phyloP scores from a whole-genome alignment of 2,888 invertebrate species.

The Helicoverpa assulta region DNA sequence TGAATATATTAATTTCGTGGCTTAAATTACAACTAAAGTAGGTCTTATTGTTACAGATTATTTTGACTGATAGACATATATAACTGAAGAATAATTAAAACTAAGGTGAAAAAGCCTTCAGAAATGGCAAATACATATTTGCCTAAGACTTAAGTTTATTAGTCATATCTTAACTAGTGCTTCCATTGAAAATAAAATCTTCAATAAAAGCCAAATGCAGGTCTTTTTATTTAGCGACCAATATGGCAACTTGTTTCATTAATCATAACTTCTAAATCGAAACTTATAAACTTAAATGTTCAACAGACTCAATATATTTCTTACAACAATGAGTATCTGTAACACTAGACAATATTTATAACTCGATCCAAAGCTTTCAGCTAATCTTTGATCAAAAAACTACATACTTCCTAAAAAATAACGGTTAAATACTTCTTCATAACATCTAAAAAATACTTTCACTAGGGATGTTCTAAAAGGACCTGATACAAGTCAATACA shows the following conservation, averaged over 20 bases:
- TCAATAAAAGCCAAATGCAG: constrained; percentile 2
- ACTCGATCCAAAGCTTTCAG: neutral
- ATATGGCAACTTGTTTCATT: neutral
- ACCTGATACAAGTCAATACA: constrained; percentile 17
- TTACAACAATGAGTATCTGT: neutral
- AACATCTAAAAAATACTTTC: constrained; percentile 19
- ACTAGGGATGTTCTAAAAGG: constrained; percentile 3
- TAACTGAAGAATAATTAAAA: no score
- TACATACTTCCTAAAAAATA: neutral
- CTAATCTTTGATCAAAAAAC: neutral
- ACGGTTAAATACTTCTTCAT: neutral
- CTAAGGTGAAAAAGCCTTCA: no score
- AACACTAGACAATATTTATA: neutral
- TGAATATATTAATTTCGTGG: no score
- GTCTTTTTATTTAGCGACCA: neutral
- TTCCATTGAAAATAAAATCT: neutral
- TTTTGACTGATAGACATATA: no score
- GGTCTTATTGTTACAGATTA: no score
- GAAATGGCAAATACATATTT: no score
- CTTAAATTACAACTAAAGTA: no score
- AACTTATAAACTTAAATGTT: neutral
- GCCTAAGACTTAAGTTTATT: neutral
- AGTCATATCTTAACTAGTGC: neutral
- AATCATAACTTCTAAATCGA: neutral
- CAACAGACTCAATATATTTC: neutral